Conservation (phyloP, 2,797 vertebrate genomes). For the Telmatherina bonti region DNA sequence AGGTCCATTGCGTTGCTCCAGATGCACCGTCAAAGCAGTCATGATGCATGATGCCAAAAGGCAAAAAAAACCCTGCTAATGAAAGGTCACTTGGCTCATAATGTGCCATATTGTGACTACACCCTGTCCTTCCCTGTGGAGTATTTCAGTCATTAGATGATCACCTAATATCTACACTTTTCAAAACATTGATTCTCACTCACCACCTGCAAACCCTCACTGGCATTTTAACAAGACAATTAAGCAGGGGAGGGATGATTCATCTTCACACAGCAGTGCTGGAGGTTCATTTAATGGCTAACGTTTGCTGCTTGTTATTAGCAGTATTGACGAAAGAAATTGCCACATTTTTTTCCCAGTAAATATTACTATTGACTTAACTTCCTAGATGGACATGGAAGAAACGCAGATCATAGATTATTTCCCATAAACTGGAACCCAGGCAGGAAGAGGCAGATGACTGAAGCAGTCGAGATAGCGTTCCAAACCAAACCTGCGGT, state of each 20-base stretch:
- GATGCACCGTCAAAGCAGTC: conserved; percentile 2
- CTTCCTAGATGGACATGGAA: too few species aligned
- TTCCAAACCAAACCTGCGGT: background rate
- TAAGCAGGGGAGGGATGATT: conserved; percentile 20
- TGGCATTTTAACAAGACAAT: conserved; percentile 36
- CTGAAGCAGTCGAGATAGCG: background rate
- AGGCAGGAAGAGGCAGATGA: background rate
- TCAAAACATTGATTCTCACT: conserved; percentile 16
- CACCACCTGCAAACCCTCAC: conserved; percentile 32
- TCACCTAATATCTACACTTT: conserved; percentile 49
- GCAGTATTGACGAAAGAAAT: too few species aligned
- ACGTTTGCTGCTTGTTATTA: conserved; percentile 1
- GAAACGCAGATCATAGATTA: too few species aligned
- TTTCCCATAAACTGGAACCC: background rate
- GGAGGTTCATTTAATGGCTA: conserved; percentile 18
- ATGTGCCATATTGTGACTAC: conserved; percentile 11
- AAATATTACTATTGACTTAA: too few species aligned
- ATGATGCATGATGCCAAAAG: conserved; percentile 3
- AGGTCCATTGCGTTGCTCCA: background rate
- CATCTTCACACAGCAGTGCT: background rate
- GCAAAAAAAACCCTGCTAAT: background rate
- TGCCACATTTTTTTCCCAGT: too few species aligned
- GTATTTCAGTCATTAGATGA: conserved; percentile 49
- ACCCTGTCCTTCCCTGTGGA: conserved; percentile 9
- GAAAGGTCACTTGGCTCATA: conserved; percentile 8